A percentile compares a stretch with the other conserved stretches of the same genome.
These are phyloP conservation scores for Amblyornis subalaris DNA, from an alignment of 2,113 vertebrate species.

Conservation along the genomic window DNA sequence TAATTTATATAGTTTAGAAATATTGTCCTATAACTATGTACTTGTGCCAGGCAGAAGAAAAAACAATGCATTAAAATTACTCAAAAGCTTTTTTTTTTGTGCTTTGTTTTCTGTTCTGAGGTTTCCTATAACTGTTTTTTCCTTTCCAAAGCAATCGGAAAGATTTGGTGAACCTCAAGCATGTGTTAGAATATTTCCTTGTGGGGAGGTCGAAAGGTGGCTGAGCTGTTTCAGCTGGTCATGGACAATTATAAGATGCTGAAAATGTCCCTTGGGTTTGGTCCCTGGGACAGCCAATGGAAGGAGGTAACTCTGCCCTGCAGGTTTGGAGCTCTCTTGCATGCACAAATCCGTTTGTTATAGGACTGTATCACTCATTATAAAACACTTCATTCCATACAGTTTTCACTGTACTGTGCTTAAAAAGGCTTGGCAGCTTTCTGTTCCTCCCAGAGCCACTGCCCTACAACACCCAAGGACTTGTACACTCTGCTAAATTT, in stretches of 20 bases:
- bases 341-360: neutral
- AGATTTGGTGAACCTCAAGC: neutral
- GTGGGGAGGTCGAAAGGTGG: accelerated
- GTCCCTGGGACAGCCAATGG: neutral
- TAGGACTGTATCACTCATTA: neutral
- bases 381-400: neutral
- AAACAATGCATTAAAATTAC: neutral
- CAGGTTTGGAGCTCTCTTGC: neutral
- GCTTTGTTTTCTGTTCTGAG: neutral
- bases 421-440: neutral
- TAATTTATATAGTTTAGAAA: neutral
- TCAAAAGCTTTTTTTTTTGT: neutral
- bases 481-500: neutral
- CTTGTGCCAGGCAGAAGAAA: neutral
- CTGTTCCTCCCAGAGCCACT: neutral
- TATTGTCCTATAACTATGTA: accelerated
- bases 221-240: neutral
- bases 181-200: neutral
- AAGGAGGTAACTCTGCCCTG: neutral
- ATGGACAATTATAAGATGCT: neutral
- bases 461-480: neutral
- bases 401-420: neutral
- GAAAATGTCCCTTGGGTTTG: neutral
- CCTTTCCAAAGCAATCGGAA: neutral
- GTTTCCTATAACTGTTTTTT: neutral